A percentile compares a stretch with the other conserved stretches of the same genome.
Evolutionary conservation across 2,797 vertebrate species (phyloP).

Genomic region (Zenarchopterus dispar): DNA sequence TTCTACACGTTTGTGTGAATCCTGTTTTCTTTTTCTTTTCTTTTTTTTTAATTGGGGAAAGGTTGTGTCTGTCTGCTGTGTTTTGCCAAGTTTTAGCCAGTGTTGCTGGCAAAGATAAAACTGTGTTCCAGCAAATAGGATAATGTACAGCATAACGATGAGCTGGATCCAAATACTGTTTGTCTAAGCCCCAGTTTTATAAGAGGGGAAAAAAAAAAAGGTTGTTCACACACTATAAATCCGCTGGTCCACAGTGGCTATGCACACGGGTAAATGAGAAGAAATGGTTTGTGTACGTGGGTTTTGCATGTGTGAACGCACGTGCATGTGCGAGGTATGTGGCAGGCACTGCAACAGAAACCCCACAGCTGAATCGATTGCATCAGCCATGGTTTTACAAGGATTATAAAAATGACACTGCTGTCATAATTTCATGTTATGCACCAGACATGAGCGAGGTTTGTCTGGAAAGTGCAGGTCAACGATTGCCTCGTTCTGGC

Average conservation of each 20-base stretch:
- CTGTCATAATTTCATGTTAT: constrained; percentile 67
- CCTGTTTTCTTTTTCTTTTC: too few species aligned
- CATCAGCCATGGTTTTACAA: constrained; percentile 60
- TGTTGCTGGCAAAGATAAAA: constrained; percentile 57
- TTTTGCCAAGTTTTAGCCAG: constrained; percentile 39
- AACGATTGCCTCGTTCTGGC: constrained; percentile 40
- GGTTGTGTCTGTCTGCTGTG: constrained; percentile 26
- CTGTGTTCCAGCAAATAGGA: constrained; percentile 70
- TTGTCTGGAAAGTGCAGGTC: constrained; percentile 51
- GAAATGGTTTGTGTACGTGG: constrained; percentile 9
- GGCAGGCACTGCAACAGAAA: constrained; percentile 62
- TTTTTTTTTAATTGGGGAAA: constrained; percentile 19
- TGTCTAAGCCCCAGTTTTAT: constrained; percentile 59
- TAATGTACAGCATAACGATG: constrained; percentile 73
- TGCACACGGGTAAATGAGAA: constrained; percentile 37
- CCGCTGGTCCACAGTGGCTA: constrained; percentile 51
- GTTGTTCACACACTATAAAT: constrained; percentile 72
- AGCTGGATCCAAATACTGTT: constrained; percentile 70
- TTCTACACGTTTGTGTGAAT: neutral
- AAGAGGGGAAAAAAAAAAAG: constrained; percentile 36
- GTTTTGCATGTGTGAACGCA: constrained; percentile 9
- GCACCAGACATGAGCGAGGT: constrained; percentile 46
- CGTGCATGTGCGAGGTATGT: constrained; percentile 27
- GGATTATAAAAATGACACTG: constrained; percentile 69
- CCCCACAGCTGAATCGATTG: constrained; percentile 55